A percentile compares a stretch with the other conserved stretches of the same genome.
Evolutionary conservation across 1,140 invertebrate species (phyloP).

Genomic region (Temnothorax curvispinosus): DNA sequence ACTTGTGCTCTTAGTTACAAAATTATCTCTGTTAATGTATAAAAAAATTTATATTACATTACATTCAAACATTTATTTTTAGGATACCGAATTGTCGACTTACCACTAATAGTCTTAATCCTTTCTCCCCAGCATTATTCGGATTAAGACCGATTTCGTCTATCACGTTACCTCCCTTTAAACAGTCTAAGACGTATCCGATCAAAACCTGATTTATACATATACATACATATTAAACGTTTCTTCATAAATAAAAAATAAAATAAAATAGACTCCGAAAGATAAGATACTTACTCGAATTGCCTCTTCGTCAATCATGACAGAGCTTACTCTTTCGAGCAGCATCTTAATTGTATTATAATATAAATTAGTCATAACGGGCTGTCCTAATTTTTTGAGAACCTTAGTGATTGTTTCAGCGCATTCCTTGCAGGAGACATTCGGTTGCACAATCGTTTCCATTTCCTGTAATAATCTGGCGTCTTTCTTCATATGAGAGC

Average conservation of each 20-base stretch:
- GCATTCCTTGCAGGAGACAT: slow-evolving; percentile 96
- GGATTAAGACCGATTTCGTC: slow-evolving; percentile 92
- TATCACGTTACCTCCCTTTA: slow-evolving; percentile 89
- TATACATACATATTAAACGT: not conserved
- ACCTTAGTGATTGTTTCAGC: slow-evolving; percentile 92
- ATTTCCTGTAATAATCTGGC: slow-evolving; percentile 92
- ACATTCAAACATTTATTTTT: not conserved
- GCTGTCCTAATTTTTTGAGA: slow-evolving; percentile 97
- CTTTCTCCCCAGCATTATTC: slow-evolving; percentile 93
- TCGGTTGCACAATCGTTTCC: slow-evolving; percentile 94
- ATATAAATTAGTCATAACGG: slow-evolving; percentile 97
- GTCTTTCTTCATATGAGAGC: slow-evolving; percentile 92
- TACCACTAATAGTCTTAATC: slow-evolving; percentile 92
- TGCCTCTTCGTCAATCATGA: slow-evolving; percentile 97
- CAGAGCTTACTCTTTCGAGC: slow-evolving; percentile 96
- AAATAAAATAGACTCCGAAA: not conserved
- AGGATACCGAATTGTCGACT: slow-evolving; percentile 52
- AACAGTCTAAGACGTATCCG: slow-evolving; percentile 87
- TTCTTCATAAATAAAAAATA: slow-evolving; percentile 18
- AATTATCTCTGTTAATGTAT: slow-evolving; percentile 29
- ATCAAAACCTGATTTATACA: slow-evolving; percentile 80
- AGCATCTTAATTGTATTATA: slow-evolving; percentile 98
- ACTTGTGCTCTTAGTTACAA: slow-evolving; percentile 22
- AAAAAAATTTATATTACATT: slow-evolving; percentile 26
- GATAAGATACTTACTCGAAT: slow-evolving; percentile 86